Evolutionary conservation across 2,888 invertebrate genomes (phyloP).

Genomic region (Ischnus inquisitorius): DNA sequence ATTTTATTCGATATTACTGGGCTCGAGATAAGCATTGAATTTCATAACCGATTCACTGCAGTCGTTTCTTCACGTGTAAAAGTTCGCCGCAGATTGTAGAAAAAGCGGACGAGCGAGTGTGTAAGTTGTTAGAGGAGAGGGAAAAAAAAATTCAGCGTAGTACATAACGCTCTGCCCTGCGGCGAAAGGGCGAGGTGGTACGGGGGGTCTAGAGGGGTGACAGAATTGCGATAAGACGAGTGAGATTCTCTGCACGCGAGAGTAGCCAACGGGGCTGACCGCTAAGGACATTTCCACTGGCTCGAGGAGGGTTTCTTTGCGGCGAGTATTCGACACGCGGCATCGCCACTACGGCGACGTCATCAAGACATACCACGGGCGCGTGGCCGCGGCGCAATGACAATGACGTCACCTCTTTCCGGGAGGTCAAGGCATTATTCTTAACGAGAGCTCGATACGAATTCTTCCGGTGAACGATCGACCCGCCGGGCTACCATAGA

Average conservation of each 20-base stretch:
- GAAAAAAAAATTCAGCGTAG: conserved; percentile 40
- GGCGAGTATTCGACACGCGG: conserved; percentile 46
- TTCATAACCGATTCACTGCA: conserved; percentile 7
- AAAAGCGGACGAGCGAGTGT: conserved; percentile 25
- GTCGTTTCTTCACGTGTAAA: conserved; percentile 34
- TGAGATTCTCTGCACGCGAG: conserved; percentile 75
- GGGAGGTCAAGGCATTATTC: conserved; percentile 75
- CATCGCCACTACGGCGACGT: conserved; percentile 73
- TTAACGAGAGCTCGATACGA: conserved; percentile 8
- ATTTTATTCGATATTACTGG: neutral
- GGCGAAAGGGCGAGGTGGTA: conserved; percentile 26
- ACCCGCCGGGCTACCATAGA: conserved; percentile 17
- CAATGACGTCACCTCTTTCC: conserved; percentile 71
- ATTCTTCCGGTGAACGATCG: conserved; percentile 50
- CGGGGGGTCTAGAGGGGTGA: conserved; percentile 40
- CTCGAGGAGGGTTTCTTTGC: conserved; percentile 50
- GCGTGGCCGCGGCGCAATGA: conserved; percentile 64
- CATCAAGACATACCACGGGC: conserved; percentile 48
- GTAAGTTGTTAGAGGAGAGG: conserved; percentile 41
- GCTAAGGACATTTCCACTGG: conserved; percentile 73
- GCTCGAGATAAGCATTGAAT: conserved; percentile 5
- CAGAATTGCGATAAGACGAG: conserved; percentile 70
- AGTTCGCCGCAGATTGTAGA: conserved; percentile 17
- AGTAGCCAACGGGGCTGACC: conserved; percentile 64
- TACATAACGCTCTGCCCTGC: conserved; percentile 54